Evolutionary conservation across 1,140 invertebrate genomes (phyloP).

Genomic region (Ctenoplectra terminalis): DNA sequence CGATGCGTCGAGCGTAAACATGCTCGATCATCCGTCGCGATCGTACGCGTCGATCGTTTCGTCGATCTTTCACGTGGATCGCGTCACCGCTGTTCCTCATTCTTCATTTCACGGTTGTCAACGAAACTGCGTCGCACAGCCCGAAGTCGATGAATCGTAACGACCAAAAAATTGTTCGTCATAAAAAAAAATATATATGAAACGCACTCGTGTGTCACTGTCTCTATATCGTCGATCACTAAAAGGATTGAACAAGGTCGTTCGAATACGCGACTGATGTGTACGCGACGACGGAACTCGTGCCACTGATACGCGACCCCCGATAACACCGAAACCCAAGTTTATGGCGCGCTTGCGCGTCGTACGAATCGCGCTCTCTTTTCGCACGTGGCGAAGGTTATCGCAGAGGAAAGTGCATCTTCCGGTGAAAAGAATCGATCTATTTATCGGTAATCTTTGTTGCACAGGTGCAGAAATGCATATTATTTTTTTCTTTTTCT

Average conservation of each 20-base stretch:
- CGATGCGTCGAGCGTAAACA: not conserved
- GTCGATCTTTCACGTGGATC: not conserved
- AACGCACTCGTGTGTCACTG: not conserved
- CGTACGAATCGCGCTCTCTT: conserved; percentile 13
- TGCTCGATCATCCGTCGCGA: conserved; percentile 5
- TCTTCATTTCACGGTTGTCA: conserved; percentile 1
- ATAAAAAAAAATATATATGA: not conserved
- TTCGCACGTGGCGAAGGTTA: conserved; percentile 44
- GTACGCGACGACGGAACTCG: conserved; percentile 67
- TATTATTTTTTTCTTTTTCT: too few species aligned
- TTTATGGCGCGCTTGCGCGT: conserved; percentile 60
- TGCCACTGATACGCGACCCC: conserved; percentile 72
- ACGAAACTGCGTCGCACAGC: not conserved
- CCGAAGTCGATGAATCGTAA: too few species aligned
- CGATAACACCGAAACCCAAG: conserved; percentile 66
- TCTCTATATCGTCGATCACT: not conserved
- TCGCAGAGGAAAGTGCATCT: conserved; percentile 31
- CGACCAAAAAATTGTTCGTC: not conserved
- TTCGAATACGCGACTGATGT: conserved; percentile 24
- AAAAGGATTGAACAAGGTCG: too few species aligned
- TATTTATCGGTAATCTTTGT: conserved; percentile 10
- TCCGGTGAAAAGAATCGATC: conserved; percentile 18
- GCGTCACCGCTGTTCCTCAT: conserved; percentile 9
- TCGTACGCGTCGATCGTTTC: not conserved
- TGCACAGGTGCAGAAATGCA: not conserved